Conservation (phyloP, 2,113 vertebrate species). For the Sphaerodactylus townsendi region DNA sequence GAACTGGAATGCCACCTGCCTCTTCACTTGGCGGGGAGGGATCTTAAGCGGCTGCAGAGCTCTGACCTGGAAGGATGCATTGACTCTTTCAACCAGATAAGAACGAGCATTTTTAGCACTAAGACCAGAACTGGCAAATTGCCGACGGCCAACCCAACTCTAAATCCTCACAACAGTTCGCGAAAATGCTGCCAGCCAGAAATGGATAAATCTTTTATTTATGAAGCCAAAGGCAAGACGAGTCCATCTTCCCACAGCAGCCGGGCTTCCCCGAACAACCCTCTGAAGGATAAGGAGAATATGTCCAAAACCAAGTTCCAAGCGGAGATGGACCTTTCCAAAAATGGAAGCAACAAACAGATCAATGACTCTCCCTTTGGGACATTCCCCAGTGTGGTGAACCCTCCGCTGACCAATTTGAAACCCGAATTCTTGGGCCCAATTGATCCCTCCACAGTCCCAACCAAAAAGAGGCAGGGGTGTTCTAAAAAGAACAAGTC, state of each 20-base stretch:
- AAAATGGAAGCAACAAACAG: constrained; percentile 90
- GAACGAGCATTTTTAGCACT: constrained; percentile 83
- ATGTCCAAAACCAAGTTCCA: constrained; percentile 87
- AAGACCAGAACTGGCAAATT: constrained; percentile 81
- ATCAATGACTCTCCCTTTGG: constrained; percentile 93
- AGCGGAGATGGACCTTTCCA: constrained; percentile 77
- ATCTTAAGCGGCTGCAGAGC: constrained; percentile 87
- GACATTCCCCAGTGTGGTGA: constrained; percentile 87
- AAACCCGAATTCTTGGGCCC: constrained; percentile 84
- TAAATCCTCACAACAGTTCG: constrained; percentile 63
- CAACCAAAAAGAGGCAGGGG: constrained; percentile 93
- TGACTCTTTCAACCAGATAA: constrained; percentile 78
- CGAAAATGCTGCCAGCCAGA: constrained; percentile 89
- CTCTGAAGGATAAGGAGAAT: constrained; percentile 90
- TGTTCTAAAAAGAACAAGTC: constrained; percentile 94
- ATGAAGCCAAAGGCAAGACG: constrained; percentile 84
- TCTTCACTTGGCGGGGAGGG: constrained; percentile 79
- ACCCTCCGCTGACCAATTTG: constrained; percentile 84
- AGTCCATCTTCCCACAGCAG: constrained; percentile 80
- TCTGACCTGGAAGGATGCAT: constrained; percentile 87
- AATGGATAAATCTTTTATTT: constrained; percentile 88
- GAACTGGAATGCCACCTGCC: constrained; percentile 91
- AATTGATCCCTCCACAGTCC: constrained; percentile 86
- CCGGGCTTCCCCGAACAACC: constrained; percentile 86
- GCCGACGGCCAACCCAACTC: constrained; percentile 74